Conservation (phyloP, 2,888 invertebrate species). For the Chironomus riparius region DNA sequence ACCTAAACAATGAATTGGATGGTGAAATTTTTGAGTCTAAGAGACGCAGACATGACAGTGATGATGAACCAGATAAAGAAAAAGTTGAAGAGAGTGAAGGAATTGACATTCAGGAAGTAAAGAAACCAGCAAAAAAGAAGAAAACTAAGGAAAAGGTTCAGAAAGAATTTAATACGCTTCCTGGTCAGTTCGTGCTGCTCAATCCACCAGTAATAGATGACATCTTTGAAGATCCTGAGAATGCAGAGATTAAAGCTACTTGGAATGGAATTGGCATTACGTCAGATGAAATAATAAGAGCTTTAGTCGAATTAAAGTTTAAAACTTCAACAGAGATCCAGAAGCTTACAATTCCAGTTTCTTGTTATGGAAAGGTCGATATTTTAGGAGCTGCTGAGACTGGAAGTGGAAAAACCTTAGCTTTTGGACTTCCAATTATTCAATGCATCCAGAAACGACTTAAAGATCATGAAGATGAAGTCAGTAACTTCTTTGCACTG, state of each 20-base stretch:
- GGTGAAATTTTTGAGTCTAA: conserved; percentile 38
- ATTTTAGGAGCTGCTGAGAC: conserved; percentile 98
- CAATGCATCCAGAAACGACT: conserved; percentile 26
- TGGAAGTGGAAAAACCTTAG: conserved; percentile 96
- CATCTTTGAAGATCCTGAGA: not conserved
- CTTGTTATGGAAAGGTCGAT: conserved; percentile 77
- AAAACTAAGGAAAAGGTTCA: not conserved
- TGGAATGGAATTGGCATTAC: conserved; percentile 66
- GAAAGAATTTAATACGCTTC: conserved; percentile 1
- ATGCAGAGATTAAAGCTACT: conserved; percentile 32
- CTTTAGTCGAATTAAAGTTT: conserved; percentile 68
- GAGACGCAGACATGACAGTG: conserved; percentile 36
- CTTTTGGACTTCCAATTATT: conserved; percentile 92
- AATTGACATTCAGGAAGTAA: conserved; percentile 28
- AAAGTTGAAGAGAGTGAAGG: not conserved
- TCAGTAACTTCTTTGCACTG: conserved; percentile 57
- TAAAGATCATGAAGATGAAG: conserved; percentile 29
- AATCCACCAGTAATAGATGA: conserved; percentile 32
- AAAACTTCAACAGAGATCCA: conserved; percentile 84
- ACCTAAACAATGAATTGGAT: not conserved
- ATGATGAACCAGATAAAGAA: conserved; percentile 31
- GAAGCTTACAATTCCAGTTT: conserved; percentile 65
- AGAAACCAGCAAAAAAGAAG: conserved; percentile 22
- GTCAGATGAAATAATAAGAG: conserved; percentile 54
- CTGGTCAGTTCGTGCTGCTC: conserved; percentile 34